Conservation (phyloP, 2,797 vertebrate genomes). For the Anniella stebbinsi region DNA sequence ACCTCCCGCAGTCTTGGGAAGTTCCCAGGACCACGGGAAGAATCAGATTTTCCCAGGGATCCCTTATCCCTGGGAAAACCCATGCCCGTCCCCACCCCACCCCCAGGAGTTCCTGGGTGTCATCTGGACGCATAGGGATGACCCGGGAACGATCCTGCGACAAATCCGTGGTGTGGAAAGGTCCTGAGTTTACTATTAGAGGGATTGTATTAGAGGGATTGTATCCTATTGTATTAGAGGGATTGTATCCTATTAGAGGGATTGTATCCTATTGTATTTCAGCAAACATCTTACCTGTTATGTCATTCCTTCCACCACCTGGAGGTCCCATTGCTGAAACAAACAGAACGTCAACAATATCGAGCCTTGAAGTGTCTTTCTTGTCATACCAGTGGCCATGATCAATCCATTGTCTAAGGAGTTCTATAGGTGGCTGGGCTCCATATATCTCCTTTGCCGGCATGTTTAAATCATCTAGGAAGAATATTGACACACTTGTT, state of each 20-base stretch:
- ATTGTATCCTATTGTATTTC: not conserved
- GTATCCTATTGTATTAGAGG: too few species aligned
- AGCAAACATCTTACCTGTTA: slow-evolving; percentile 84
- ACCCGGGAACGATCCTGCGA: too few species aligned
- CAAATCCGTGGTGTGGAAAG: too few species aligned
- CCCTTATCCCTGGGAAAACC: too few species aligned
- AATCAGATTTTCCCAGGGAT: too few species aligned
- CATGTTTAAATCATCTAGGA: slow-evolving; percentile 95
- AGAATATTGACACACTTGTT: not conserved
- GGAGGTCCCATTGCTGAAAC: slow-evolving; percentile 94
- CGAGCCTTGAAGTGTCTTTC: slow-evolving; percentile 87
- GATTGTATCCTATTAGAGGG: not conserved
- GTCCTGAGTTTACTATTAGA: too few species aligned
- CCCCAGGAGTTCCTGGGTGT: too few species aligned
- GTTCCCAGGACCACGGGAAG: too few species aligned
- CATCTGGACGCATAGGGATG: too few species aligned
- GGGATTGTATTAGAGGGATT: too few species aligned
- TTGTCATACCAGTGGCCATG: slow-evolving; percentile 95
- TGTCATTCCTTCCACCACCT: slow-evolving; percentile 92
- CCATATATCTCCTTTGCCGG: slow-evolving; percentile 94
- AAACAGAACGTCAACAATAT: slow-evolving; percentile 86
- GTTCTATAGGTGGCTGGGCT: slow-evolving; percentile 93
- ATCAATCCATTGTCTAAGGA: slow-evolving; percentile 92
- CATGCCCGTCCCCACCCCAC: too few species aligned
- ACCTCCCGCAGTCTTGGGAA: too few species aligned